Base-by-base conservation (phyloP, 2,797 vertebrate species). In the Pseudomugil gertrudae region DNA sequence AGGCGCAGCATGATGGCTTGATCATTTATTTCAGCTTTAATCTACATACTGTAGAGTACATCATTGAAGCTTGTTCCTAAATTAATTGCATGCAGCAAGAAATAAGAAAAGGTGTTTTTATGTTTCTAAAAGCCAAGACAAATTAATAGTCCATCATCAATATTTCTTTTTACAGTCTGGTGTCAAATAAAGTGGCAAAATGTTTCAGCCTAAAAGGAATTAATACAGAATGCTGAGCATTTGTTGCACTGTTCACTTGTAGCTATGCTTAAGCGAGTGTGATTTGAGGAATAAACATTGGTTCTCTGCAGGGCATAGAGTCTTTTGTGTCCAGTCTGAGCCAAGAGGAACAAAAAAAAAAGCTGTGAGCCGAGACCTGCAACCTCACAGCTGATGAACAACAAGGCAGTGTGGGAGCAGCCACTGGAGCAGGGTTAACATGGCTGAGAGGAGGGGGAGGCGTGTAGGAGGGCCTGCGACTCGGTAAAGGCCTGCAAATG, bases 391-490 rank as follows among this genome's bases (percentile, higher is more conserved):
- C 68, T 68, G 76, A 78, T 58, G 72, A 64, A 78, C 80, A 84
- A 72, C 61, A 71, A 70, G 68, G 59, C 57, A 3, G 72, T 9
- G 65, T 54, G 70, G 68, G 74, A 55, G 72, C 57, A 68, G 69
- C 73, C 73, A 67, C 23, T 3, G 60, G 56, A 72, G 80, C 65
- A 32, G 66, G 69, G 86, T 76, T 74, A 81, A 79, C 86, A 59
- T 14, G 65, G 58, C 58, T 21, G 17, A 72, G 51, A 75, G 52
- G 57, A 33, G 47, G 36, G n/a, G 69, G 72, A 52, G 63, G 72
- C 6, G 26, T 64, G 77, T 55, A 29, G 77, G 70, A 68, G 81
- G 72, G 63, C 50, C 48, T n/a, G 66, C 35, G 81, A 67, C 35
- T 47, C 9, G 40, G 76, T 62, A 58, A 69, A 79, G 80, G 74